phyloP scores from a whole-genome alignment of 2,888 invertebrate genomes.

The Ceratothoa steindachneri region DNA sequence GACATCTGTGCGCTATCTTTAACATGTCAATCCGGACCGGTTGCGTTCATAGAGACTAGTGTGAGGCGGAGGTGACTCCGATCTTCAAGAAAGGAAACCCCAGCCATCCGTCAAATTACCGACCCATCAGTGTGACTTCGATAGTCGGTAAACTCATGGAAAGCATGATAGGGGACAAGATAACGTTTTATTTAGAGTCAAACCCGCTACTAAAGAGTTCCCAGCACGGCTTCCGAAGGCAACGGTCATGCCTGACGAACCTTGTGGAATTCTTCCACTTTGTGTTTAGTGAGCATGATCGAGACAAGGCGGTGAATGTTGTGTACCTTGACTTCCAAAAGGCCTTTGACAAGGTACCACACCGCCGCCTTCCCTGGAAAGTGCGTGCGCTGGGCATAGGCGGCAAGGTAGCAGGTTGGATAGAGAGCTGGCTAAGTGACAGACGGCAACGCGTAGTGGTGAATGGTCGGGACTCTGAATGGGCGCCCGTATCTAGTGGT shows the following conservation, averaged over 20 bases:
- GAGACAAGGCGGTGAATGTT: neutral
- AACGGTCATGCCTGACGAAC: neutral
- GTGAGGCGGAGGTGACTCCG: neutral
- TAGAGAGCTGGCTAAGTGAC: neutral
- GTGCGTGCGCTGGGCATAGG: neutral
- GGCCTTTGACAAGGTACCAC: neutral
- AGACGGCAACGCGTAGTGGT: neutral
- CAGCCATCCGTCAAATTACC: neutral
- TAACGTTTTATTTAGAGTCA: neutral
- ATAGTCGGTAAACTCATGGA: neutral
- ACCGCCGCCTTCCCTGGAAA: neutral
- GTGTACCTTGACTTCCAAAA: neutral
- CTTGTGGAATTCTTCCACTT: neutral
- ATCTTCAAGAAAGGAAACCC: neutral
- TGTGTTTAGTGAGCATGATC: neutral
- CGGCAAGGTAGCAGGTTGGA: neutral
- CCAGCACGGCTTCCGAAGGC: neutral
- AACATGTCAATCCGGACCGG: neutral
- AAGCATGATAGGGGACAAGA: neutral
- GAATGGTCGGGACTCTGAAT: neutral
- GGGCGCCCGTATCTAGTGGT: neutral
- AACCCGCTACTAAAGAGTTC: neutral
- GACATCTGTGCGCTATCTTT: neutral
- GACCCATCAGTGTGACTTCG: neutral
- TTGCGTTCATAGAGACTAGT: neutral